phyloP scores from a whole-genome alignment of 92 coral and sea anemone species.

The Epizoanthus rinbou region DNA sequence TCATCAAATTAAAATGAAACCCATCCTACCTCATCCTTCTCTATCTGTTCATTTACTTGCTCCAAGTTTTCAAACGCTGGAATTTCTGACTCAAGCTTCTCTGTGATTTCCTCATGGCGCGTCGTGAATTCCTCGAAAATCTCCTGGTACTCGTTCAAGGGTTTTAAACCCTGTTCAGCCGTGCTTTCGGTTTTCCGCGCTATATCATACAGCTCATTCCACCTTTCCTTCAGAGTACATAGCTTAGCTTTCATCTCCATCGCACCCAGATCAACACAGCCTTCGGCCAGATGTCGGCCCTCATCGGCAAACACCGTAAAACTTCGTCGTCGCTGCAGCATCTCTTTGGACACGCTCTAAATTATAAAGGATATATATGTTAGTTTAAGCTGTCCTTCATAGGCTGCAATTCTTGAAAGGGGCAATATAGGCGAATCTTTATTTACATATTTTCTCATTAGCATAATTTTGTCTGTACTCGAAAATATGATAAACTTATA shows the following conservation, averaged over 20 bases:
- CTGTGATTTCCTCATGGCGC: conserved; percentile 85
- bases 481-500: no score
- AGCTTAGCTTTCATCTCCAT: conserved; percentile 91
- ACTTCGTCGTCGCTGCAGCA: conserved; percentile 89
- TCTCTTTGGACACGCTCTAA: conserved; percentile 85
- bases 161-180: conserved; percentile 84
- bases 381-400: neutral
- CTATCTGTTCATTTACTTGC: conserved; percentile 79
- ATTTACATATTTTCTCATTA: no score
- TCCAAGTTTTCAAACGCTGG: conserved; percentile 71
- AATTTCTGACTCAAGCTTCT: conserved; percentile 63
- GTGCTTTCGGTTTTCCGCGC: conserved; percentile 84
- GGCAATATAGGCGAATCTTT: no score
- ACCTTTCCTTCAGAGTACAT: conserved; percentile 87
- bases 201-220: conserved; percentile 90
- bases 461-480: no score
- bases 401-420: no score
- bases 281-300: conserved; percentile 88
- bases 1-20: neutral
- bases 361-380: neutral
- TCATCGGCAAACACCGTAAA: conserved; percentile 85
- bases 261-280: conserved; percentile 81
- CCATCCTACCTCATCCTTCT: conserved; percentile 74
- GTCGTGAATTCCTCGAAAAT: conserved; percentile 87
- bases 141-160: conserved; percentile 87